These are phyloP conservation scores for Laupala kohalensis DNA, from an alignment of 1,140 invertebrate genomes.

Conservation along the genomic window DNA sequence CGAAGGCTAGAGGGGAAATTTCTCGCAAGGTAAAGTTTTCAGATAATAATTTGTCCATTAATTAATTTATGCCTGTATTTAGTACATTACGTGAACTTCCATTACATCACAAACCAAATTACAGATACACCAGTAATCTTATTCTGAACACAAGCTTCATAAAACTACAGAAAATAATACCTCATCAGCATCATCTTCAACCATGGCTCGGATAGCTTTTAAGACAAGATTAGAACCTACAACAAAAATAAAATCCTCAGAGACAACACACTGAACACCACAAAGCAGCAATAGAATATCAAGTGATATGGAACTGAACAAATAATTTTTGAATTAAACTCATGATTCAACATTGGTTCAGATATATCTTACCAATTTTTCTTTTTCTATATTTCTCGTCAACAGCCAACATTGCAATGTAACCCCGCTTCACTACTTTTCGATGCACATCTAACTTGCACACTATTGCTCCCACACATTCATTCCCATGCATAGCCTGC, in stretches of 20 bases:
- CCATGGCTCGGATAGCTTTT: conserved; percentile 69
- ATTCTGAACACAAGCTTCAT: no score
- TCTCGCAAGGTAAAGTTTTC: no score
- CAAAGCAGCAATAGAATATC: background rate
- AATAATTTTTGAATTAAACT: conserved; percentile 9
- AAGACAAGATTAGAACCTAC: conserved; percentile 47
- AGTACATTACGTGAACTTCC: background rate
- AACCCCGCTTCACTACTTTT: conserved; percentile 83
- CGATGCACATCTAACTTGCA: conserved; percentile 94
- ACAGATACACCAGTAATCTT: background rate
- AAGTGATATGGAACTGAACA: background rate
- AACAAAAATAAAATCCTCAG: conserved; percentile 14
- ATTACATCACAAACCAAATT: background rate
- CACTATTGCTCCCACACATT: conserved; percentile 93
- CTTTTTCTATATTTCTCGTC: conserved; percentile 89
- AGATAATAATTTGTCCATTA: no score
- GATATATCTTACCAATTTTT: conserved; percentile 65
- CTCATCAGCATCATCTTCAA: conserved; percentile 89
- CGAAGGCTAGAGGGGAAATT: no score
- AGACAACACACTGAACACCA: no score
- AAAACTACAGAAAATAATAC: no score
- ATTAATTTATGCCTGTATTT: no score
- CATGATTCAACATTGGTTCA: background rate
- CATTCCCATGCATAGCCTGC: conserved; percentile 64
- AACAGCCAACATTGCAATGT: conserved; percentile 98